phyloP scores from a whole-genome alignment of 2,888 invertebrate genomes.

The Napeogenes inachia region DNA sequence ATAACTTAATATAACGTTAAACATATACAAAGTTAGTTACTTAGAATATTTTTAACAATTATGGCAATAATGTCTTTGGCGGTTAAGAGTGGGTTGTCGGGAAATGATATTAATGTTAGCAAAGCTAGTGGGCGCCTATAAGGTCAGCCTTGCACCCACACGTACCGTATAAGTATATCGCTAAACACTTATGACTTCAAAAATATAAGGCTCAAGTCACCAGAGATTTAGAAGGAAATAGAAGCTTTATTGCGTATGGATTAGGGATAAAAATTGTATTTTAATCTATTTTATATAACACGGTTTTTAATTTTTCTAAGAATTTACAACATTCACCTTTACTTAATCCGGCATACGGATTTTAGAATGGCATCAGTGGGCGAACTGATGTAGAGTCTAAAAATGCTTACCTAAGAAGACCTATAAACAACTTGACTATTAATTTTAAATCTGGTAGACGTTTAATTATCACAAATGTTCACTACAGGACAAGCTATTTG shows the following conservation, averaged over 20 bases:
- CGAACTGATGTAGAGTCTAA: constrained; percentile 55
- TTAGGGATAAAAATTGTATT: constrained; percentile 18
- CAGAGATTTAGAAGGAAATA: constrained; percentile 27
- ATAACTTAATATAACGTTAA: background rate
- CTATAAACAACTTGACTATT: constrained; percentile 4
- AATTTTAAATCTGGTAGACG: too few relatives aligned
- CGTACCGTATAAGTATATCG: constrained; percentile 66
- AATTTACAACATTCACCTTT: constrained; percentile 75
- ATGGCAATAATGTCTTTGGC: constrained; percentile 53
- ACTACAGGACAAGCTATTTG: too few relatives aligned
- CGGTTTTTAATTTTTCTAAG: constrained; percentile 39
- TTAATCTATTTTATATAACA: constrained; percentile 19
- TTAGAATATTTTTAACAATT: constrained; percentile 38
- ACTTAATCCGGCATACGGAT: constrained; percentile 75
- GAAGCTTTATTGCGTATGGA: constrained; percentile 28
- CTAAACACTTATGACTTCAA: constrained; percentile 36
- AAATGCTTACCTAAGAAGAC: constrained; percentile 16
- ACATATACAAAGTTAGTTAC: background rate
- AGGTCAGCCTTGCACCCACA: constrained; percentile 78
- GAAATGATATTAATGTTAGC: constrained; percentile 70
- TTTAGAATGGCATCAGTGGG: constrained; percentile 71
- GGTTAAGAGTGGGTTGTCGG: constrained; percentile 61
- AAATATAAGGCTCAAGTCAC: constrained; percentile 36
- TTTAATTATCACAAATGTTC: too few relatives aligned
- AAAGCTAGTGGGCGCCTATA: constrained; percentile 69